phyloP scores from a whole-genome alignment of 2,113 vertebrate species.

The Propithecus coquereli region DNA sequence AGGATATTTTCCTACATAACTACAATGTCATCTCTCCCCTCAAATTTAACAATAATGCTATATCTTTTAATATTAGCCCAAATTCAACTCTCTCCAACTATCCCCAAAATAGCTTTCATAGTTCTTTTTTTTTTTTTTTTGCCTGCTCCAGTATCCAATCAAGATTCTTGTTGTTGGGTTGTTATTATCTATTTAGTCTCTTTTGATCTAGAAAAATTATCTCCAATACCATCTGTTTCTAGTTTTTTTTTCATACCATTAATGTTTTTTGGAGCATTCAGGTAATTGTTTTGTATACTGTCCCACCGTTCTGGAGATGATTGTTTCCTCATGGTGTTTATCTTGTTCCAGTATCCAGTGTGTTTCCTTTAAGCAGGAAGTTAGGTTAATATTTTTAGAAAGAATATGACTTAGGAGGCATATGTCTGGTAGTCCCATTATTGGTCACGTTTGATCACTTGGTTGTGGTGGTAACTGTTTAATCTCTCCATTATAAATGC shows the following conservation, averaged over 20 bases:
- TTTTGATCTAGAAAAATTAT: background rate
- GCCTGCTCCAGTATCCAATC: background rate
- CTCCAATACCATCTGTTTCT: background rate
- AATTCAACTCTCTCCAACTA: background rate
- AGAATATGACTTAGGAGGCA: background rate
- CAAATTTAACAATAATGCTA: background rate
- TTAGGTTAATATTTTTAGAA: background rate
- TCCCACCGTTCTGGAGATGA: background rate
- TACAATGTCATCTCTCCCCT: background rate
- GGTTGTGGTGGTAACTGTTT: background rate
- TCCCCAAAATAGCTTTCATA: background rate
- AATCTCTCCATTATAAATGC: background rate
- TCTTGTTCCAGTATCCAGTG: background rate
- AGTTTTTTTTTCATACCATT: background rate
- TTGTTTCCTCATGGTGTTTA: background rate
- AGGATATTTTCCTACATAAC: background rate
- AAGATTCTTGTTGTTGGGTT: background rate
- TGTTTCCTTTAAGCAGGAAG: background rate
- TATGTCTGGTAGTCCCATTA: background rate
- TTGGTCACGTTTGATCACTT: background rate
- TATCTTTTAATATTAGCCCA: background rate
- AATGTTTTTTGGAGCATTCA: background rate
- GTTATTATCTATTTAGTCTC: background rate
- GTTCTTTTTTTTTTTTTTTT: background rate
- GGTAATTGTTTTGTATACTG: background rate